Conservation (phyloP, 2,797 vertebrate genomes). For the Bovichtus diacanthus region DNA sequence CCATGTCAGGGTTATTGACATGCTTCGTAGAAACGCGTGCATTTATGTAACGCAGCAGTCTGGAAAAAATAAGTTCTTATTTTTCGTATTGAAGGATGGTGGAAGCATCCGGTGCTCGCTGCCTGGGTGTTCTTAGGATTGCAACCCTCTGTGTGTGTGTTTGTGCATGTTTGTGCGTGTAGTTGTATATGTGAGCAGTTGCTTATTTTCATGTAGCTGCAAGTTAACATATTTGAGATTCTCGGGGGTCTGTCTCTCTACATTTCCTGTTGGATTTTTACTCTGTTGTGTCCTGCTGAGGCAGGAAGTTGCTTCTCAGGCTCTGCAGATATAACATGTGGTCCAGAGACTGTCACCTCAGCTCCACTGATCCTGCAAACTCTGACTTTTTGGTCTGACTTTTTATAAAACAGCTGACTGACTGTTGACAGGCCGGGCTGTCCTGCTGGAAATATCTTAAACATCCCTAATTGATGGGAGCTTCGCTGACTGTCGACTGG, state of each 20-base stretch:
- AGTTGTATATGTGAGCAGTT: not conserved
- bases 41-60: not conserved
- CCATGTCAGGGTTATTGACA: not conserved
- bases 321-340: not conserved
- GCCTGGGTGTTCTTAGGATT: not conserved
- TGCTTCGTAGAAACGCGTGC: not conserved
- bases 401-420: conserved; percentile 20
- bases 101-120: not conserved
- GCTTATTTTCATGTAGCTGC: not conserved
- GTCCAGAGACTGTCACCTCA: not conserved
- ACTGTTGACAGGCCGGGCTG: conserved; percentile 5
- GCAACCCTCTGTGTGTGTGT: not conserved
- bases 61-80: not conserved
- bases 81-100: not conserved
- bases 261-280: not conserved
- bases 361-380: conserved; percentile 5
- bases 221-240: not conserved
- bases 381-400: conserved; percentile 14
- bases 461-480: conserved; percentile 13
- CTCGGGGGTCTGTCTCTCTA: not conserved
- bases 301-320: not conserved
- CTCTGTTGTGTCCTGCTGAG: conserved; percentile 4
- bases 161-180: not conserved
- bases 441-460: conserved; percentile 35
- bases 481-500: not conserved